A percentile compares a stretch with the other conserved stretches of the same genome.
Conservation (phyloP, 1,140 invertebrate species). For the Meteorus sp. region DNA sequence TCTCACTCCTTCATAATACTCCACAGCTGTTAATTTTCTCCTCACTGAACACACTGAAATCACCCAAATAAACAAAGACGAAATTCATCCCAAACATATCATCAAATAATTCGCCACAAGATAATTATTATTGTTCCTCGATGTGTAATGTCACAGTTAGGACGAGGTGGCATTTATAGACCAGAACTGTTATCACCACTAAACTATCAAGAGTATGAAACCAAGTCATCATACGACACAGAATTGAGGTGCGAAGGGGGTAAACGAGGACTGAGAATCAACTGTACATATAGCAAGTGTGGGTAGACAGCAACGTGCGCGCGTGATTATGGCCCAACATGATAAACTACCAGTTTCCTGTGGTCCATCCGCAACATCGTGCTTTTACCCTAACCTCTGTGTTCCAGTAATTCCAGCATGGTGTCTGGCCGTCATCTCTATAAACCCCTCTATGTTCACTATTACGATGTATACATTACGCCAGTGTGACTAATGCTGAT, state of each 20-base stretch:
- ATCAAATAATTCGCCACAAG: too few relatives aligned
- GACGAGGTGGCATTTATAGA: background rate
- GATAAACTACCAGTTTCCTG: slow-evolving; percentile 23
- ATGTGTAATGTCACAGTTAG: background rate
- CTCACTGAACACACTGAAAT: too few relatives aligned
- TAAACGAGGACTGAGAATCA: too few relatives aligned
- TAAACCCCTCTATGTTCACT: background rate
- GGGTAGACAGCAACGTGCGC: background rate
- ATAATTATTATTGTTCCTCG: too few relatives aligned
- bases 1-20: too few relatives aligned
- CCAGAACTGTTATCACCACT: background rate
- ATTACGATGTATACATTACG: too few relatives aligned
- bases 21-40: too few relatives aligned
- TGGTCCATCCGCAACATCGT: slow-evolving; percentile 9
- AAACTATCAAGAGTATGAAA: background rate
- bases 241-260: background rate
- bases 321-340: slow-evolving; percentile 9
- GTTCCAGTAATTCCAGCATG: background rate
- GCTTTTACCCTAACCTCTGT: background rate
- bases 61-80: too few relatives aligned
- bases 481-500: too few relatives aligned
- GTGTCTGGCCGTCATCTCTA: slow-evolving; percentile 2
- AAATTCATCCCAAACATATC: too few relatives aligned
- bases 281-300: too few relatives aligned
- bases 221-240: too few relatives aligned